Evolutionary conservation across 2,888 invertebrate species (phyloP), one percentile per base, ranked within the genome.

Genomic region (Cyaniris semiargus): DNA sequence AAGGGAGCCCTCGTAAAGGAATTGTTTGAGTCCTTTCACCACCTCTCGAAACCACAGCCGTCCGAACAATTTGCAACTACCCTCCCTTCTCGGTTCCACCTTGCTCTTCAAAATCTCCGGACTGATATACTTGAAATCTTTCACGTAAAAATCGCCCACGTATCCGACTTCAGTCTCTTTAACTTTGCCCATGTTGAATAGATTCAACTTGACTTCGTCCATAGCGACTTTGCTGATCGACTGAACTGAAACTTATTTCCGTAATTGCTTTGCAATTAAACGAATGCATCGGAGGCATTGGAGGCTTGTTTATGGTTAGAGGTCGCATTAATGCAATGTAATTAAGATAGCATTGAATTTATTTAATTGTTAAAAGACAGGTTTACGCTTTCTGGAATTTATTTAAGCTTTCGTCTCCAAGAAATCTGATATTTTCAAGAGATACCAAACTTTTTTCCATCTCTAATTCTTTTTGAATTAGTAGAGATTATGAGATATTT

Each of bases 1-100:
- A 56, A 94, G 82, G 75, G 92, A 90, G 53, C 94, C 94, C 75
- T 89, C 89, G 80, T 90, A 91, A 80, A 92, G 90, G 81, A 94
- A 89, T 83, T 93, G 91, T 82, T 89, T 91, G 78, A 92, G 80
- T 1, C 93, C 93, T 72, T 83, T 87, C 81, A 90, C 82, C 27
- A 93, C 85, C 84, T 91, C 89, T 4, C 78, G 80, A 0, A 86
- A 79, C 93, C 92, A 93, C 81, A 86, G 82, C 77, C 88, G 85
- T 21, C 86, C 76, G 78, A 87, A 80, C 23, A 85, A 84, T 80
- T 77, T 82, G 71, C 84, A 84, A 21, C 76, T 79, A 21, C 81
- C 75, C 82, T 81, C 79, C 79, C 71, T 79, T 79, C 77, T 80
- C 44, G 76, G 27, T 34, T 38, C 77, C 34, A 78, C 83, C 31